Evolutionary conservation across 2,888 invertebrate genomes (phyloP), one percentile per base, ranked within the genome.

Genomic region (Machimus atricapillus): DNA sequence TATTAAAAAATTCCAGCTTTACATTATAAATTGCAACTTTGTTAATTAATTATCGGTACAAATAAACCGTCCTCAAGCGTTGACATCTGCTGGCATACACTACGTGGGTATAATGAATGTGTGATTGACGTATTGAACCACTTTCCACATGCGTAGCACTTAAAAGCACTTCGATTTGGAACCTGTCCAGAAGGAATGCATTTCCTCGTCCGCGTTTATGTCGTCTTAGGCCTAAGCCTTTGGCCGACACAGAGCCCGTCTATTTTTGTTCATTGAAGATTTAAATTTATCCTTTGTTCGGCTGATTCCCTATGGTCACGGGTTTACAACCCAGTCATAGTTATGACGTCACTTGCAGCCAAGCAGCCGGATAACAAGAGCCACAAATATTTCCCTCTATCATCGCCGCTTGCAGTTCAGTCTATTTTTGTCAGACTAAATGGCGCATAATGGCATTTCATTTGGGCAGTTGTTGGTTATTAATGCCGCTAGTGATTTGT

Each of bases 81-180:
- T 82, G 82, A 66, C 82, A 82, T 58, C 19, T 37, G n/a, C 82
- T 82, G 82, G 82, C 82, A 66, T 14, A 58, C 52, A 34, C 58
- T n/a, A 34, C 12, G 40, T 40, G 12, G 7, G 34, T 66, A 82
- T 82, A 82, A 82, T 82, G 82, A 66, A 27, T 27, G 34, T 9
- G 66, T 82, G 82, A 82, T 82, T 82, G 82, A 82, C 82, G 82
- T 56, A 82, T 82, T 82, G 82, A 82, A 82, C 34, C 56, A 58
- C 58, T 82, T 82, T 66, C 34, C 66, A 34, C 34, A 66, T 82
- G 82, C 66, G 66, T 66, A 66, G 58, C 82, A 37, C 82, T 82
- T 82, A 82, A 66, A 34, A 82, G 82, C 52, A 82, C 82, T 82
- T 82, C 23, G 58, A 52, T 58, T 82, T 82, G 82, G 82, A 82